Base-by-base conservation (phyloP, 1,140 invertebrate genomes). In the Prorops nasuta region DNA sequence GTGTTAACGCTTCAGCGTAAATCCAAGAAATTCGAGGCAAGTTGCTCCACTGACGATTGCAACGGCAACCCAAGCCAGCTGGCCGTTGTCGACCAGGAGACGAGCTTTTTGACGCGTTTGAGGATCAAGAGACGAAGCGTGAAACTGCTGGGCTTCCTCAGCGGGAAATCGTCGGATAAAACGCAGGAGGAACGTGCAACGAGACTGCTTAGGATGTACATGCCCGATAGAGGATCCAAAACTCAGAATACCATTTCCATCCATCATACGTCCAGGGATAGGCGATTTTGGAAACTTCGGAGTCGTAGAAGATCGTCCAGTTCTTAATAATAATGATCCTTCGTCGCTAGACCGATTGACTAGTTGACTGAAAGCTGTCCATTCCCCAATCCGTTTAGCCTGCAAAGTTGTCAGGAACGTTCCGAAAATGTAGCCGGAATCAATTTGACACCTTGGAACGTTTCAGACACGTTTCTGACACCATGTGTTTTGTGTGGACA, bases 231-330 rank as follows among this genome's bases (percentile, higher is more conserved):
- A 18, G 34, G 43, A 18, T 20, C 44, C 1, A 67, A 58, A 36
- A 42, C 48, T 12, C 68, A 68, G 39, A 78, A 77, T 18, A 78
- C 74, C 6, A 78, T 76, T 22, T 69, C 71, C 31, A 71, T 78
- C 34, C 74, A 77, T 44, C 71, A 73, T 32, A 72, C 70, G 34
- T 73, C 76, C 40, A 69, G 71, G 36, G 70, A 76, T 31, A 58
- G 73, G 20, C 69, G 72, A 39, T 78, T 78, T 45, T 76, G 75
- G 75, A 74, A 71, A 43, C 57, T 78, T 16, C 64, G 72, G 10
- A 76, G 66, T 49, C 71, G 74, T 16, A 60, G 74, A 32, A 68
- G 68, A 34, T 73, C 74, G 0, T n/a, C n/a, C n/a, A 75, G 61
- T 53, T 74, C 72, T 4, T 50, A 66, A 17, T 76, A 51, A 53